Conservation (phyloP, 53 echinoderm and acorn worm species). For the Antedon mediterranea region DNA sequence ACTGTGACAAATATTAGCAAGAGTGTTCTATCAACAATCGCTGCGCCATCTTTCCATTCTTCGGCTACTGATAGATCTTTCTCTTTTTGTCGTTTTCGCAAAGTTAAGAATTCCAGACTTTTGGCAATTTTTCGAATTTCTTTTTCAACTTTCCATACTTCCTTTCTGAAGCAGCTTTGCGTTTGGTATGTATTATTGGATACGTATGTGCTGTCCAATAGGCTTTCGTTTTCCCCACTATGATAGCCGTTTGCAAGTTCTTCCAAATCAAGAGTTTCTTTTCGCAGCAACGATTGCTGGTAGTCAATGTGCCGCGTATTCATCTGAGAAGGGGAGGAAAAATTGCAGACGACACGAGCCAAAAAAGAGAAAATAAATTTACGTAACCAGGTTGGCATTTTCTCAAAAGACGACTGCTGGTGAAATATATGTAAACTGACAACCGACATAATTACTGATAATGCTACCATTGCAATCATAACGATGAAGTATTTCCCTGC, state of each 20-base stretch:
- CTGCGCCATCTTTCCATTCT: slow-evolving; percentile 56
- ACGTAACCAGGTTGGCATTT: slow-evolving; percentile 33
- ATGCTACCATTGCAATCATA: slow-evolving; percentile 42
- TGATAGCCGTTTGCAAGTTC: background rate
- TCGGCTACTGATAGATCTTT: slow-evolving; percentile 23
- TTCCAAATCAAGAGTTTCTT: background rate
- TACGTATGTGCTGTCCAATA: background rate
- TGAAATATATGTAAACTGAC: slow-evolving; percentile 34
- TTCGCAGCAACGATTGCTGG: background rate
- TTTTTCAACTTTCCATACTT: background rate
- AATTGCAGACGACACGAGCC: slow-evolving; percentile 29
- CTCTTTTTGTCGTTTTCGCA: slow-evolving; percentile 35
- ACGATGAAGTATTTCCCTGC: slow-evolving; percentile 53
- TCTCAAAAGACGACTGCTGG: slow-evolving; percentile 25
- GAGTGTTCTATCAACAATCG: slow-evolving; percentile 45
- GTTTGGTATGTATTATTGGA: background rate
- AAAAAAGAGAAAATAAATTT: slow-evolving; percentile 36
- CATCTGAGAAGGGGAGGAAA: background rate
- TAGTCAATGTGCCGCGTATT: background rate
- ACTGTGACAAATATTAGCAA: slow-evolving; percentile 38
- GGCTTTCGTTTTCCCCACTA: background rate
- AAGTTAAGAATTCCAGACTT: slow-evolving; percentile 25
- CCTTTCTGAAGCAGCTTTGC: background rate
- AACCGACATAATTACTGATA: slow-evolving; percentile 35
- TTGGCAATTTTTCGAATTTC: background rate